Evolutionary conservation across 1,140 invertebrate genomes (phyloP).

Genomic region (Penaeus vannamei): DNA sequence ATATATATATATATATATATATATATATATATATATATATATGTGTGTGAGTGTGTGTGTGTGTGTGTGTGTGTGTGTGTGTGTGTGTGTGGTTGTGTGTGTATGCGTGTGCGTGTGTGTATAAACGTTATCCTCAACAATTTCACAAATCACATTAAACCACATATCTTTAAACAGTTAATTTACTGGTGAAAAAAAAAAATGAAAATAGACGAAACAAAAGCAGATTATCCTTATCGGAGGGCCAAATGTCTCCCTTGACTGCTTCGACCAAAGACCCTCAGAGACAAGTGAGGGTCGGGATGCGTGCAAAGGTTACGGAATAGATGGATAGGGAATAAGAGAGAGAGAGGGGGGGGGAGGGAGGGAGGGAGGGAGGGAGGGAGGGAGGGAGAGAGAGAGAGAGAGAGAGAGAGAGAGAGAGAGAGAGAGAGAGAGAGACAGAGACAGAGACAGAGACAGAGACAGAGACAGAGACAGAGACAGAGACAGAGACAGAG

Average conservation of each 20-base stretch:
- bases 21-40: neutral
- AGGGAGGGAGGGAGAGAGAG: slow-evolving; percentile 19
- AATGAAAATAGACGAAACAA: too few relatives aligned
- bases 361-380: slow-evolving; percentile 3
- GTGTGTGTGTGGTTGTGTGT: too few relatives aligned
- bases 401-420: too few relatives aligned
- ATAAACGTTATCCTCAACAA: too few relatives aligned
- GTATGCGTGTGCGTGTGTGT: too few relatives aligned
- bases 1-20: neutral
- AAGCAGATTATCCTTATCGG: neutral
- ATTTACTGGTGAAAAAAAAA: too few relatives aligned
- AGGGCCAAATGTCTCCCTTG: neutral
- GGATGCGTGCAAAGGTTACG: neutral
- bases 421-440: neutral
- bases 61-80: neutral
- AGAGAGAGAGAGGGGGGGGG: neutral
- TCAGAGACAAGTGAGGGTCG: neutral
- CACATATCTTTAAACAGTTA: too few relatives aligned
- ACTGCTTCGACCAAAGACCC: too few relatives aligned
- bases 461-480: neutral
- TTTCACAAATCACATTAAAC: too few relatives aligned
- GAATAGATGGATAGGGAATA: neutral
- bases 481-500: neutral
- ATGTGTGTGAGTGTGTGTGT: neutral
- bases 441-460: neutral